Evolutionary conservation across 1,140 invertebrate genomes (phyloP), one percentile per base, ranked within the genome.

Genomic region (Varroa destructor): DNA sequence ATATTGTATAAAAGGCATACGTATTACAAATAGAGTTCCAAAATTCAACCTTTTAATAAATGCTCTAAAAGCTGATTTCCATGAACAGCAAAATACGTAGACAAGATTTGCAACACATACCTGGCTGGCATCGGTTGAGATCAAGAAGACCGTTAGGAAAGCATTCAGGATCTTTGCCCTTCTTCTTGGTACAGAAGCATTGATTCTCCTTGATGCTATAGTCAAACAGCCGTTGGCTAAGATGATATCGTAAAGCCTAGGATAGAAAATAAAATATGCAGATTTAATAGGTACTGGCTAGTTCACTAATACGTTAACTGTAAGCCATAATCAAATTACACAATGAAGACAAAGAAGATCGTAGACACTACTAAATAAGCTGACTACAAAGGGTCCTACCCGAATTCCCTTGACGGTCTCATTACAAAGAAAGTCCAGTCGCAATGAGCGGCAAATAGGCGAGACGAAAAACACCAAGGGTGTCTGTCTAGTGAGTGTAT

Each of bases 101-200:
- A 58, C 3, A 42, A 58, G 57, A 58, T 3, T 37, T 58, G 3
- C 25, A 5, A 37, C 14, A 67, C 0, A 90, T 91, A 79, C 91
- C 88, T 56, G 64, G 73, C 72, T 72, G 58, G 54, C 74, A 75
- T 1, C n/a, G 43, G 37, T 56, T 72, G 51, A 75, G 12, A 46
- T 75, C 74, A 37, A 75, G 74, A 46, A 74, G 74, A 46, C 75
- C 75, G 46, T 67, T 67, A 37, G 61, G 61, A 43, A 46, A 46
- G 36, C 61, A 67, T 14, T 36, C 10, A 1, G 14, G 37, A 14
- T 37, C 12, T 25, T 46, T 67, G 3, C 37, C 37, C 14, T n/a
- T 67, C 14, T n/a, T 67, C 61, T 67, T 67, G 12, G 40, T n/a
- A 40, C 61, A 67, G 37, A 25, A 67, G 46, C 61, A 67, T 46